Conservation (phyloP, 2,113 vertebrate species). For the Elgaria multicarinata region DNA sequence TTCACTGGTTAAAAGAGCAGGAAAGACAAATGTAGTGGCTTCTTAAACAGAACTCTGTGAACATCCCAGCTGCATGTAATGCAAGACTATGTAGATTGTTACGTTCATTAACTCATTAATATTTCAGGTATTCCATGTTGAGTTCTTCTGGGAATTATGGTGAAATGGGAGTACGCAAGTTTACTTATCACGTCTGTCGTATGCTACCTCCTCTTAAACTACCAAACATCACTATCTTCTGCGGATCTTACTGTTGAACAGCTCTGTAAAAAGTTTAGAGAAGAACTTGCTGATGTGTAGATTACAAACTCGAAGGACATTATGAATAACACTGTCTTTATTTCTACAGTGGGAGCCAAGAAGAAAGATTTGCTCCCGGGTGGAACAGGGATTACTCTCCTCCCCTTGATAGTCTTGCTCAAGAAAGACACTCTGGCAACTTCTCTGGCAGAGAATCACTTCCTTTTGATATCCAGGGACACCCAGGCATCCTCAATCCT, state of each 20-base stretch:
- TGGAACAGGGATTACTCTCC: constrained; percentile 84
- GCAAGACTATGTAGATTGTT: constrained; percentile 74
- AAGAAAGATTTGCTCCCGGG: constrained; percentile 86
- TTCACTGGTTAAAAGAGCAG: constrained; percentile 58
- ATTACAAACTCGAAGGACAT: constrained; percentile 83
- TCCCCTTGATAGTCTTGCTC: constrained; percentile 87
- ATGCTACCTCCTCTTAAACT: constrained; percentile 83
- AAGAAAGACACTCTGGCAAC: constrained; percentile 89
- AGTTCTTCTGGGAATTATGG: constrained; percentile 80
- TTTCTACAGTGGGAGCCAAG: constrained; percentile 87
- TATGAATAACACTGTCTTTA: constrained; percentile 87
- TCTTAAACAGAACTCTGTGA: constrained; percentile 17
- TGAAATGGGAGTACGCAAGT: constrained; percentile 83
- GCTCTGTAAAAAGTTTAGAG: constrained; percentile 80
- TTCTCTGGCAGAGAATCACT: constrained; percentile 87
- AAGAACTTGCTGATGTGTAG: constrained; percentile 84
- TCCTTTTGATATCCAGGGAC: constrained; percentile 86
- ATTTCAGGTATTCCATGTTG: constrained; percentile 85
- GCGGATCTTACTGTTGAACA: constrained; percentile 84
- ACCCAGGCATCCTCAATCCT: constrained; percentile 79
- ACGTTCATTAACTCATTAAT: constrained; percentile 83
- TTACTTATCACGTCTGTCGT: constrained; percentile 78
- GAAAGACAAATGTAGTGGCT: constrained; percentile 27
- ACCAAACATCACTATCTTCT: constrained; percentile 82
- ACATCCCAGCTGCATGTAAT: constrained; percentile 73